Evolutionary conservation across 2,888 invertebrate genomes (phyloP).

Genomic region (Onthophagus sagittarius): DNA sequence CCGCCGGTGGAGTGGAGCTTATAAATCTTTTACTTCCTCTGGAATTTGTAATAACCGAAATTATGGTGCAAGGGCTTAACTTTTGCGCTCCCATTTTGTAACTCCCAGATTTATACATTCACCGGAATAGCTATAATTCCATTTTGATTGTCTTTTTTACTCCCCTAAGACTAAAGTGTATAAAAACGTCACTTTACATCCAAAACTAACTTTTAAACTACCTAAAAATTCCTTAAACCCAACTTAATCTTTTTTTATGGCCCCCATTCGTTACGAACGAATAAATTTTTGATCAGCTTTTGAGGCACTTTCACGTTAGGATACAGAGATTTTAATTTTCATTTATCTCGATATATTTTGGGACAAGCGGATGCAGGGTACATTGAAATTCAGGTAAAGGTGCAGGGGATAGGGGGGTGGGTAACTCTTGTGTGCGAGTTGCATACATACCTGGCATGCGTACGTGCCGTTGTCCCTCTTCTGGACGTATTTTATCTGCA

Average conservation of each 20-base stretch:
- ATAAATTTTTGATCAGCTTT: too few relatives aligned
- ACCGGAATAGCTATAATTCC: background rate
- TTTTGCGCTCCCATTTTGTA: background rate
- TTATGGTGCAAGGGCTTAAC: background rate
- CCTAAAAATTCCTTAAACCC: too few relatives aligned
- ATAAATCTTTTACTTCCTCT: background rate
- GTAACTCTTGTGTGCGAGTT: background rate
- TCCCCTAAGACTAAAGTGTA: background rate
- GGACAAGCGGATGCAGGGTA: background rate
- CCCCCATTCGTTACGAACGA: too few relatives aligned
- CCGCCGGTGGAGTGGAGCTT: background rate
- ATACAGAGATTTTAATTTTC: background rate
- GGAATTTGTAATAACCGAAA: background rate
- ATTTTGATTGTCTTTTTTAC: background rate
- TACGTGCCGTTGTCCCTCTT: constrained; percentile 91
- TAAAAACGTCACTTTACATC: background rate
- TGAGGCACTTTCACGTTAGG: too few relatives aligned
- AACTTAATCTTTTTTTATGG: too few relatives aligned
- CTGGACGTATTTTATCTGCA: constrained; percentile 92
- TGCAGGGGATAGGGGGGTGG: too few relatives aligned
- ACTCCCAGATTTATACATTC: background rate
- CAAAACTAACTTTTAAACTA: background rate
- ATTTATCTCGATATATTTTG: background rate
- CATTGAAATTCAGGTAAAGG: background rate
- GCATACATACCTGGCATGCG: constrained; percentile 79